These are phyloP conservation scores for Chrysocyon brachyurus DNA, from an alignment of 2,797 vertebrate genomes.

Conservation along the genomic window DNA sequence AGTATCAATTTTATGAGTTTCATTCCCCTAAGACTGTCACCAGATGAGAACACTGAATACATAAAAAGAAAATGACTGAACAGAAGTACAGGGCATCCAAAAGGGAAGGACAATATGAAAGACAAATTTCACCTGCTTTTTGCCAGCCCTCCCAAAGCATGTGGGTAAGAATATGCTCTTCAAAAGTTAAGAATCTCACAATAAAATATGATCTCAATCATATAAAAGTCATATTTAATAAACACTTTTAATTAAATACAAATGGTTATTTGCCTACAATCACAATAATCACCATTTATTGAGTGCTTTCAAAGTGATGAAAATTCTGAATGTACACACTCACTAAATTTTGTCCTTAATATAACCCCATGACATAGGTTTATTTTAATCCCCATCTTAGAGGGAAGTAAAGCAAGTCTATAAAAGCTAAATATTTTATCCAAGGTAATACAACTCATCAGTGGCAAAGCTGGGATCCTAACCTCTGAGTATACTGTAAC, in stretches of 20 bases:
- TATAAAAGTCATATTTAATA: neutral
- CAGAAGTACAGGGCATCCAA: neutral
- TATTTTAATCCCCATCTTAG: neutral
- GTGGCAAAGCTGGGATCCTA: neutral
- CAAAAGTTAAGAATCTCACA: neutral
- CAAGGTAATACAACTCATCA: neutral
- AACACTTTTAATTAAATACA: neutral
- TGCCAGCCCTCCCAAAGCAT: neutral
- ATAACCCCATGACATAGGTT: neutral
- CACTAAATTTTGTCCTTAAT: neutral
- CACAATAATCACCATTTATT: neutral
- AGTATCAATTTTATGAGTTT: neutral
- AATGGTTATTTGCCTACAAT: neutral
- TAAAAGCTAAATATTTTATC: neutral
- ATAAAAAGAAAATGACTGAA: slow-evolving; percentile 11
- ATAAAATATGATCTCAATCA: neutral
- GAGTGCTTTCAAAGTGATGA: neutral
- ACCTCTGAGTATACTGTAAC: neutral
- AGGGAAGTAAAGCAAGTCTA: neutral
- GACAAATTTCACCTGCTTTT: neutral
- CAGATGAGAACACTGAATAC: neutral
- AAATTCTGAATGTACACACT: neutral
- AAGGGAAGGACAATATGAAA: neutral
- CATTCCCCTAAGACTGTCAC: neutral
- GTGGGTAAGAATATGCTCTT: neutral